These are phyloP conservation scores for Xenopus petersii DNA, from an alignment of 2,797 vertebrate genomes.

Conservation along the genomic window DNA sequence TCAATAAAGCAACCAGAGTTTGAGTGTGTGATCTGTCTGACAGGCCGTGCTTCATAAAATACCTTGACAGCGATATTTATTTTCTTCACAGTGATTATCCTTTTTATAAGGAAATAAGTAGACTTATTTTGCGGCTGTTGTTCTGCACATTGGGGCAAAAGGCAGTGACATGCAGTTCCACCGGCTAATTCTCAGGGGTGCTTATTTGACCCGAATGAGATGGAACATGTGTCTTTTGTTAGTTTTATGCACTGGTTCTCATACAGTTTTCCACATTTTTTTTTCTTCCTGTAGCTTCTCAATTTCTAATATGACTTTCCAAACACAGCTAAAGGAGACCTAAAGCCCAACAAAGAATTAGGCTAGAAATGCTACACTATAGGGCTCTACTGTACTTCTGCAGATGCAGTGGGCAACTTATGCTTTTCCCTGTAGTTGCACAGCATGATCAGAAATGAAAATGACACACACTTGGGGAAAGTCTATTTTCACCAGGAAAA, in stretches of 20 bases:
- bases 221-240: constrained; percentile 44
- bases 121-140: constrained; percentile 4
- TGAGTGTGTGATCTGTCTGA: not conserved
- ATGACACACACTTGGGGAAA: no score
- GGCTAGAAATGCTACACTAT: no score
- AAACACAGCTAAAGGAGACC: no score
- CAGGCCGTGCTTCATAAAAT: not conserved
- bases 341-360: no score
- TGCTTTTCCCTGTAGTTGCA: no score
- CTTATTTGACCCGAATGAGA: constrained; percentile 8
- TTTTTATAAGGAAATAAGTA: constrained; percentile 2
- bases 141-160: constrained; percentile 10
- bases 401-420: no score
- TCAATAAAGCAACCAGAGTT: no score
- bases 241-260: constrained; percentile 35
- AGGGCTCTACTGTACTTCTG: no score
- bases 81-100: not conserved
- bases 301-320: no score
- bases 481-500: no score
- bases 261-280: constrained; percentile 18
- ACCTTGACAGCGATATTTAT: not conserved
- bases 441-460: no score
- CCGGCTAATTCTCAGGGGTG: constrained; percentile 32
- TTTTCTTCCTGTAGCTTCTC: not conserved
- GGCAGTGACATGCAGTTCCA: constrained; percentile 17